These are phyloP conservation scores for Dryocosmus kuriphilus DNA, from an alignment of 2,888 invertebrate genomes.

Conservation along the genomic window DNA sequence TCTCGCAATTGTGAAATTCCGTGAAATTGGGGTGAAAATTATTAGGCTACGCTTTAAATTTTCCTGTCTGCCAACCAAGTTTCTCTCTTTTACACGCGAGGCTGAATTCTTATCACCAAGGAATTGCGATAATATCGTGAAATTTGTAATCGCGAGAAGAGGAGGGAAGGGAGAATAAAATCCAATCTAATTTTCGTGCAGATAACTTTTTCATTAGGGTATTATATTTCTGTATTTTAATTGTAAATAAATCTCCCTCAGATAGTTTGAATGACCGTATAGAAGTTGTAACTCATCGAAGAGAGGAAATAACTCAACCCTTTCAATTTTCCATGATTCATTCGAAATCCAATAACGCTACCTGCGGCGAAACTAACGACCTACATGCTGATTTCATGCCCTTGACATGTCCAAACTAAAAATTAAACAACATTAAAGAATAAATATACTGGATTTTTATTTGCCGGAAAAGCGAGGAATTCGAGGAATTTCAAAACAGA, in stretches of 20 bases:
- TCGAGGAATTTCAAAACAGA: slow-evolving; percentile 4
- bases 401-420: slow-evolving; percentile 42
- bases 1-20: slow-evolving; percentile 34
- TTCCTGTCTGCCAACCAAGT: background rate
- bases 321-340: slow-evolving; percentile 64
- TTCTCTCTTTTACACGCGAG: slow-evolving; percentile 13
- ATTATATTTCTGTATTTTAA: background rate
- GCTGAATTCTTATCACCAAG: slow-evolving; percentile 27
- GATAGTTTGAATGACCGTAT: background rate
- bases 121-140: slow-evolving; percentile 3
- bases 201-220: background rate
- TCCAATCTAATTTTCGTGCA: background rate
- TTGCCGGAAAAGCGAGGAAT: background rate
- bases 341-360: slow-evolving; percentile 59
- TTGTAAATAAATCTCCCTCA: background rate
- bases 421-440: background rate
- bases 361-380: slow-evolving; percentile 61
- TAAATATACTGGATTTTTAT: background rate
- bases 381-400: slow-evolving; percentile 70
- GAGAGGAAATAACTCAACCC: slow-evolving; percentile 51
- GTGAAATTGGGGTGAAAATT: slow-evolving; percentile 38
- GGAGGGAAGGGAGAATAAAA: background rate
- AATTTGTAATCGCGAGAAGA: slow-evolving; percentile 1
- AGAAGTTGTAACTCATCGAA: slow-evolving; percentile 13
- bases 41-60: slow-evolving; percentile 36